Evolutionary conservation across 2,888 invertebrate species (phyloP), one percentile per base, ranked within the genome.

Genomic region (Drosophila gaucha): DNA sequence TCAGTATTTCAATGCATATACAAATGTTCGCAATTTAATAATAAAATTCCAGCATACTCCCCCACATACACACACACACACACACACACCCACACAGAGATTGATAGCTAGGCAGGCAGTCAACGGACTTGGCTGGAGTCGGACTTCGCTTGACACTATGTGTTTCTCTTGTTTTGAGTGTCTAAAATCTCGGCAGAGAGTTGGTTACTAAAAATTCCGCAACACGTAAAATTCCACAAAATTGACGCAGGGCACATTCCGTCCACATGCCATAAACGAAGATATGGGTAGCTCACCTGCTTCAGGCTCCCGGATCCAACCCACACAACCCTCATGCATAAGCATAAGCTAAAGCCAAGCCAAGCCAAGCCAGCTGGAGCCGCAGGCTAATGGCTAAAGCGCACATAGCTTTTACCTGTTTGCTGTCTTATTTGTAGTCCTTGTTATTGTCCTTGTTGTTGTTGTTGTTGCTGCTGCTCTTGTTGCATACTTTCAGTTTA

Each of bases 401-500:
- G 49, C 62, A 59, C 67, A 76, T 68, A 58, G 77, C 71, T 75
- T 67, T 55, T 57, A 41, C 51, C 41, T 57, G 51, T 22, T 54
- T 57, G 47, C 26, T 39, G 24, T 30, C 35, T 26, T 31, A 36
- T 54, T 46, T 62, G 28, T 43, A 58, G 38, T 41, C 57, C 38
- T 60, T 51, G 24, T 39, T 55, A 44, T 35, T 51, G 50, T 38
- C 52, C 43, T 24, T 31, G 31, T 28, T 52, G 6, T 38, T 68
- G 57, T 31, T 41, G 41, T 14, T 58, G 51, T 18, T 70, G 56
- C 10, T 43, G 36, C 20, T 59, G 44, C 31, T 75, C 66, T 57
- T 74, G 58, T 54, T 77, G 86, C 82, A 84, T 82, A 80, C 71
- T 84, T 84, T 86, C 30, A 67, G 72, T 62, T 68, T 68, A 71